Evolutionary conservation across 2,113 vertebrate species (phyloP).

Genomic region (Bothrops jararaca): DNA sequence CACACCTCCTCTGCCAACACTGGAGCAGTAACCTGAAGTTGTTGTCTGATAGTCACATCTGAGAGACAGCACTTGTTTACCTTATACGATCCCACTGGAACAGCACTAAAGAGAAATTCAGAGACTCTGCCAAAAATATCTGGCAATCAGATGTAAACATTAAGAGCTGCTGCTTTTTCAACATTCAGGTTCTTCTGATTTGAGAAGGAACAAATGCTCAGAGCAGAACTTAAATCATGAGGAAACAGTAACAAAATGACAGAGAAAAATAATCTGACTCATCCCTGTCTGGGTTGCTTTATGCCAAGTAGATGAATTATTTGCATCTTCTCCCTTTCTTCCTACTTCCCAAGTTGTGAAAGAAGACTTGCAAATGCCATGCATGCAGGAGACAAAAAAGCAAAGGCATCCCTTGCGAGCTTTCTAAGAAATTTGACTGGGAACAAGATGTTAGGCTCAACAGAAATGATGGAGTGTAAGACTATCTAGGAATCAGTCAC

Average conservation of each 20-base stretch:
- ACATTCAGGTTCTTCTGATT: neutral
- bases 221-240: neutral
- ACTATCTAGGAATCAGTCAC: neutral
- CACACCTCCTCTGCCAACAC: neutral
- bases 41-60: neutral
- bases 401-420: neutral
- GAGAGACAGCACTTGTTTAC: conserved; percentile 1
- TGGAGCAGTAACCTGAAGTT: neutral
- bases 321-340: neutral
- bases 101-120: neutral
- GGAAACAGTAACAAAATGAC: neutral
- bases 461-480: neutral
- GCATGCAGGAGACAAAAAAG: too few relatives aligned
- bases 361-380: neutral
- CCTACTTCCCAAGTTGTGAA: neutral
- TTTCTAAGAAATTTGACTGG: neutral
- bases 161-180: conserved; percentile 7
- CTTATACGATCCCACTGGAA: neutral
- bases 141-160: neutral
- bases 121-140: conserved; percentile 12
- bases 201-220: neutral
- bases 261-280: neutral
- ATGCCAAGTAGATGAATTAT: neutral
- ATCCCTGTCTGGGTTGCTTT: neutral
- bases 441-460: neutral